These are phyloP conservation scores for Penaeus vannamei DNA, from an alignment of 1,140 invertebrate species.

Conservation along the genomic window DNA sequence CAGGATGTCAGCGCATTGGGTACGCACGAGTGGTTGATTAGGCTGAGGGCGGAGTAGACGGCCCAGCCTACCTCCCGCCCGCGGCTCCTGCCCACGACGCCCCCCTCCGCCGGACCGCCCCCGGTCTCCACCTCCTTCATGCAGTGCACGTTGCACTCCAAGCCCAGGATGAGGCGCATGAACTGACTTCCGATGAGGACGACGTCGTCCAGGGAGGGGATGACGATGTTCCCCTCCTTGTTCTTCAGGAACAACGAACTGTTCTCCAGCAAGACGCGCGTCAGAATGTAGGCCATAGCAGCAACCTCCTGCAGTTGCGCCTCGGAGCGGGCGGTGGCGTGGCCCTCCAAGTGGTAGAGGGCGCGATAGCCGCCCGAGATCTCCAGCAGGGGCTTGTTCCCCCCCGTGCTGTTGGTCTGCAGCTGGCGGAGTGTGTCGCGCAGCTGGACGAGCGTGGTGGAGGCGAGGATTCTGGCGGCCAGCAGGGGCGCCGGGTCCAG, in stretches of 20 bases:
- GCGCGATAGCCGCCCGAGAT: conserved; percentile 25
- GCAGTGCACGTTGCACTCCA: conserved; percentile 62
- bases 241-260: conserved; percentile 44
- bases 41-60: conserved; percentile 57
- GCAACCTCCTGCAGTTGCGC: conserved; percentile 57
- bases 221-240: neutral
- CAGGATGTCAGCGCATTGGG: conserved; percentile 53
- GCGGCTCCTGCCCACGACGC: neutral
- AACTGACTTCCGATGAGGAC: conserved; percentile 52
- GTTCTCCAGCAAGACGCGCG: conserved; percentile 43
- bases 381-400: conserved; percentile 36
- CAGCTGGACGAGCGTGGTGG: conserved; percentile 35
- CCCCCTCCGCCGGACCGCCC: neutral
- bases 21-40: conserved; percentile 64
- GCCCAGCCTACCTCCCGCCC: conserved; percentile 61
- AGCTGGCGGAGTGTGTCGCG: conserved; percentile 11
- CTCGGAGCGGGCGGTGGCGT: conserved; percentile 50
- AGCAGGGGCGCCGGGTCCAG: conserved; percentile 55
- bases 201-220: conserved; percentile 35
- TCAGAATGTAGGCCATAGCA: conserved; percentile 51
- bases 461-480: conserved; percentile 40
- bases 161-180: conserved; percentile 55
- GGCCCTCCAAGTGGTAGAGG: conserved; percentile 60
- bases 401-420: conserved; percentile 37
- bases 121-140: conserved; percentile 53